These are phyloP conservation scores for Indicator indicator DNA, from an alignment of 2,113 vertebrate species.

Conservation along the genomic window DNA sequence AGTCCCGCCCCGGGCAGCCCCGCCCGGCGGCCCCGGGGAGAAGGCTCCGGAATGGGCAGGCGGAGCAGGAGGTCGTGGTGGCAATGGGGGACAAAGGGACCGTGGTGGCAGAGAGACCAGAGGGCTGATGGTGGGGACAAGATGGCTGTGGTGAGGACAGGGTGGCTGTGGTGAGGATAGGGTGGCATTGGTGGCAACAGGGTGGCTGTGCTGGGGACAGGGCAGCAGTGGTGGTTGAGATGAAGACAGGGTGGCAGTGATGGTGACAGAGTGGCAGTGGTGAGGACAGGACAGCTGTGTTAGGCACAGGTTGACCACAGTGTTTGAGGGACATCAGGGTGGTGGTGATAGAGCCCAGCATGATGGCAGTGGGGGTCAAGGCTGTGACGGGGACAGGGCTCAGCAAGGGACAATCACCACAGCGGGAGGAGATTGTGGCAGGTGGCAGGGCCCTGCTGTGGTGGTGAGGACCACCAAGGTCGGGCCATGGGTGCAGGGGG, in stretches of 20 bases:
- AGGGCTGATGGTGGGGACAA: too few species aligned
- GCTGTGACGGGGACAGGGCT: not conserved
- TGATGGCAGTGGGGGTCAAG: not conserved
- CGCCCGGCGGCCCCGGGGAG: not conserved
- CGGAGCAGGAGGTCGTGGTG: not conserved
- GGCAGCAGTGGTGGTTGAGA: too few species aligned
- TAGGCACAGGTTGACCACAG: not conserved
- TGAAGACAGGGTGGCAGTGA: too few species aligned
- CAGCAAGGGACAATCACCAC: not conserved
- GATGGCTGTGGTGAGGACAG: too few species aligned
- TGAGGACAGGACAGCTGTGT: too few species aligned
- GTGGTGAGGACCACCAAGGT: not conserved
- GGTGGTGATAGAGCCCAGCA: not conserved
- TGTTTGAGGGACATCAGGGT: not conserved
- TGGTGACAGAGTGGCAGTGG: too few species aligned
- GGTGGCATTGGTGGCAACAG: too few species aligned
- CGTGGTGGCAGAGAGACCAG: not conserved
- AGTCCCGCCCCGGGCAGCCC: not conserved
- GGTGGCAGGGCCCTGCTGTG: not conserved
- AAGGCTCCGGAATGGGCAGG: not conserved
- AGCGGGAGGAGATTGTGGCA: accelerated
- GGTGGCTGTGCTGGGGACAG: too few species aligned
- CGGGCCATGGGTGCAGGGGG: not conserved
- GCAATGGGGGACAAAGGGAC: not conserved
- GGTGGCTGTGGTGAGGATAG: too few species aligned